A percentile compares a stretch with the other conserved stretches of the same genome.
Conservation (phyloP, 2,888 invertebrate species). For the Drosophila acutilabella region DNA sequence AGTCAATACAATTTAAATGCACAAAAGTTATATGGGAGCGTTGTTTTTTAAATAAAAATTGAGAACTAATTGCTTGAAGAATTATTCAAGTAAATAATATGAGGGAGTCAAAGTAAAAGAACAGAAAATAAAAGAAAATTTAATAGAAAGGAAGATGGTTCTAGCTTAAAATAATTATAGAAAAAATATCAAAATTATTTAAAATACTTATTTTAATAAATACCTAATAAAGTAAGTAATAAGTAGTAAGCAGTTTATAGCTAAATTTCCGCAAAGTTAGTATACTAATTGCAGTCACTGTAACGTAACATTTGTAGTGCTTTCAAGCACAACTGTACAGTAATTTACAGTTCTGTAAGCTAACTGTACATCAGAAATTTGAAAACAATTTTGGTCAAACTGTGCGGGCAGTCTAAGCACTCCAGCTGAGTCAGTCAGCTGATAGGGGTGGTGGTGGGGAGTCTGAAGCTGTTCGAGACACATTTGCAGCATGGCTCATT, state of each 20-base stretch:
- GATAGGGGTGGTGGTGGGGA: neutral
- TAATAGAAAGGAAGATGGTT: too few species aligned
- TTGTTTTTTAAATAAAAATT: neutral
- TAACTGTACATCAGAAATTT: slow-evolving; percentile 40
- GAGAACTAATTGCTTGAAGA: neutral
- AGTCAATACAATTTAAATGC: neutral
- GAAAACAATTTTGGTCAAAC: slow-evolving; percentile 43
- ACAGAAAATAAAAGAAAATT: neutral
- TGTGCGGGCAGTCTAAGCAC: slow-evolving; percentile 55
- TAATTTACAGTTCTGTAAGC: slow-evolving; percentile 47
- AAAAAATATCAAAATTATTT: too few species aligned
- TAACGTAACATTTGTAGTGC: neutral
- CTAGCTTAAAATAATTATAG: too few species aligned
- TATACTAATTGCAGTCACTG: neutral
- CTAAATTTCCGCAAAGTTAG: neutral
- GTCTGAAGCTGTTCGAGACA: slow-evolving; percentile 22
- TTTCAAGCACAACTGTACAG: slow-evolving; percentile 1
- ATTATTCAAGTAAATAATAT: neutral
- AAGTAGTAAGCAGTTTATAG: neutral
- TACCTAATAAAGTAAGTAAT: too few species aligned
- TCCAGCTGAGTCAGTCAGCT: neutral
- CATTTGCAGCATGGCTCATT: slow-evolving; percentile 46
- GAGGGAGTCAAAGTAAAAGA: neutral
- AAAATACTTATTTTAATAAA: too few species aligned
- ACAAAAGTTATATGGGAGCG: neutral